These are phyloP conservation scores for Megalonaias nervosa DNA, from an alignment of 1,140 invertebrate genomes.

Conservation along the genomic window DNA sequence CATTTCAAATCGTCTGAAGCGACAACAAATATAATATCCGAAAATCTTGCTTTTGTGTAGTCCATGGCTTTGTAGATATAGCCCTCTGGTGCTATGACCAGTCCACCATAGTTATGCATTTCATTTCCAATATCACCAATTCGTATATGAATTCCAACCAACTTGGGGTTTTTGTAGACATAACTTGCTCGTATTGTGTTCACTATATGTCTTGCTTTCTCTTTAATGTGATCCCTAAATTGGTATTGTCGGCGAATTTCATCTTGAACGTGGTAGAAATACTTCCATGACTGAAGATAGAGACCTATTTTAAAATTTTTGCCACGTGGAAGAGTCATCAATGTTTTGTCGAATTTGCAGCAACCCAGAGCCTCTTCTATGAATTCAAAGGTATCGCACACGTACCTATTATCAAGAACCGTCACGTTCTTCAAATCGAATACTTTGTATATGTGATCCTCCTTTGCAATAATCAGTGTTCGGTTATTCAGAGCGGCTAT, in stretches of 20 bases:
- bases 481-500: constrained; percentile 29
- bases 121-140: constrained; percentile 39
- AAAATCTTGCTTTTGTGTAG: constrained; percentile 24
- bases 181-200: constrained; percentile 2
- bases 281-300: constrained; percentile 60
- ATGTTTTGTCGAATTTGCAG: constrained; percentile 29
- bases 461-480: constrained; percentile 26
- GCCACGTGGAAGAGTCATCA: constrained; percentile 27
- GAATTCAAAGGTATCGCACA: constrained; percentile 8
- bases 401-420: neutral
- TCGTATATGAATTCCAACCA: constrained; percentile 42
- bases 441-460: constrained; percentile 15
- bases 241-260: constrained; percentile 43
- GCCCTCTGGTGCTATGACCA: constrained; percentile 1
- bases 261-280: constrained; percentile 46
- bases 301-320: constrained; percentile 39
- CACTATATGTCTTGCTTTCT: constrained; percentile 15
- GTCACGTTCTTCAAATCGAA: constrained; percentile 29
- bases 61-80: constrained; percentile 36
- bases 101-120: neutral
- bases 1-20: constrained; percentile 38
- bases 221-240: constrained; percentile 31
- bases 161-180: neutral
- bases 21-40: constrained; percentile 40
- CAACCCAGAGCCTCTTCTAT: constrained; percentile 24